phyloP scores from a whole-genome alignment of 2,888 invertebrate species.

The Idaea dimidiata region DNA sequence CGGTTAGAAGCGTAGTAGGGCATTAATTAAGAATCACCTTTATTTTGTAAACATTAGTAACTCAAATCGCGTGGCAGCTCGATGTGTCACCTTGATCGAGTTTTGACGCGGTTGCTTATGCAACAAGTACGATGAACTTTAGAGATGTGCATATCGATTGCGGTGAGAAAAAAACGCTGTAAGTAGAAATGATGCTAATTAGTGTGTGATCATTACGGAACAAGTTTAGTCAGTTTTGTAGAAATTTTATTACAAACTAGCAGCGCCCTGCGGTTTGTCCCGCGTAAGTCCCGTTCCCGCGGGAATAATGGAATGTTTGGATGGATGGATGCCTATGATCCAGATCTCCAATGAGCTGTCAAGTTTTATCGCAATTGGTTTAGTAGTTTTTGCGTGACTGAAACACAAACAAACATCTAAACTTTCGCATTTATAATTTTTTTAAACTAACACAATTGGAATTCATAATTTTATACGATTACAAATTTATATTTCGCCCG shows the following conservation, averaged over 20 bases:
- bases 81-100: conserved; percentile 71
- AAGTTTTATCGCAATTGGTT: too few relatives aligned
- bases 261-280: too few relatives aligned
- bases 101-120: conserved; percentile 67
- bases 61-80: conserved; percentile 29
- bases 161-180: conserved; percentile 4
- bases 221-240: not conserved
- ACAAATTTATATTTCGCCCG: too few relatives aligned
- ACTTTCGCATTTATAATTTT: too few relatives aligned
- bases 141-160: conserved; percentile 21
- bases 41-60: conserved; percentile 15
- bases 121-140: conserved; percentile 61
- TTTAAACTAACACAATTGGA: too few relatives aligned
- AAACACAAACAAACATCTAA: too few relatives aligned
- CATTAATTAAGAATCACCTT: conserved; percentile 7
- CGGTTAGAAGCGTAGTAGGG: not conserved
- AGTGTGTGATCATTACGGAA: not conserved
- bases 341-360: too few relatives aligned
- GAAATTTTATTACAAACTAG: not conserved
- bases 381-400: too few relatives aligned
- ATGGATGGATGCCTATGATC: too few relatives aligned
- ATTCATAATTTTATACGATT: too few relatives aligned
- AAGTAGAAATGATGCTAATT: not conserved
- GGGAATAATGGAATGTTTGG: too few relatives aligned
- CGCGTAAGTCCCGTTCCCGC: too few relatives aligned